Base-by-base conservation (phyloP, 2,113 vertebrate genomes). In the Megaceryle torquata region DNA sequence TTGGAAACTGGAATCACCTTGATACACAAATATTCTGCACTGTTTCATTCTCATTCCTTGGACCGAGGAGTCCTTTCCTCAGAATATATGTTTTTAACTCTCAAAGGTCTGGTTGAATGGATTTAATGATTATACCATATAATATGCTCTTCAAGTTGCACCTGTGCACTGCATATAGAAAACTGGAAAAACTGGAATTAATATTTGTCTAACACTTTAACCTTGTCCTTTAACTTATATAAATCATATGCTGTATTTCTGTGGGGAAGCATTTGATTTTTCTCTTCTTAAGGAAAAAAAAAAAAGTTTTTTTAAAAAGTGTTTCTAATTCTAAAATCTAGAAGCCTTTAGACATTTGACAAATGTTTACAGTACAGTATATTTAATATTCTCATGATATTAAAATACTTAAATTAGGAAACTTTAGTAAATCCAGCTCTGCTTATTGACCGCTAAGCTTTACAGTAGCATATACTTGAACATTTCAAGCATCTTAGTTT, bases 21-120 rank as follows among this genome's bases (percentile, higher is more conserved):
- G 97, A 98, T 98, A 98, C 98, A 98, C 98, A 98, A 98, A 98
- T 98, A 98, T 98, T 98, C 97, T 98, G 97, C 97, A 94, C 98
- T 95, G 97, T 97, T 98, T 98, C 98, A 98, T 98, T 98, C 98
- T 98, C 97, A 98, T 98, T 96, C 98, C 98, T 98, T 97, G 98
- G 98, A 98, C 98, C 97, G 95, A 97, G 91, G 97, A 98, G 97
- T 98, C 97, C 98, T 98, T 97, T 98, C 97, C 97, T 98, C 97
- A 96, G 97, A 98, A 98, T 98, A 98, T 98, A 98, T 98, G 98
- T 98, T 98, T 98, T 98, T 98, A 98, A 98, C 98, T 98, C 98
- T 98, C 98, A 98, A 94, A 98, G 98, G 98, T 95, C 98, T 98
- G 98, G 96, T 97, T 98, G 98, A 98, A 97, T 98, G 98, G 98